A percentile compares a stretch with the other conserved stretches of the same genome.
Evolutionary conservation across 2,888 invertebrate genomes (phyloP).

Genomic region (Pseudeuparius sepicola): DNA sequence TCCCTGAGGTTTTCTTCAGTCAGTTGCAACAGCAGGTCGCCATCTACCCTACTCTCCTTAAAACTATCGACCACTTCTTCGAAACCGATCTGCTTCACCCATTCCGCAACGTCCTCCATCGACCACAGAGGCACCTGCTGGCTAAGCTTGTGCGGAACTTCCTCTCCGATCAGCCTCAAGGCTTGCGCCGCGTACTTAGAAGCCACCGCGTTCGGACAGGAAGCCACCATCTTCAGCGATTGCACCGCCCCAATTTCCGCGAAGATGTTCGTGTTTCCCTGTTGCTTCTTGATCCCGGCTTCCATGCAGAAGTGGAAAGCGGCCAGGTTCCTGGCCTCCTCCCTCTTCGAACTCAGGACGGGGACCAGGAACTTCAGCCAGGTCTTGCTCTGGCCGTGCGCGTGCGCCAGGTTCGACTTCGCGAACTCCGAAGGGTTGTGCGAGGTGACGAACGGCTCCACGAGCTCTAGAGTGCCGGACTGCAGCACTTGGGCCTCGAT

Average conservation of each 20-base stretch:
- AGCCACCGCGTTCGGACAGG: slow-evolving; percentile 95
- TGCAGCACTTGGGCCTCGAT: slow-evolving; percentile 93
- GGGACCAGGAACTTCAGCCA: slow-evolving; percentile 91
- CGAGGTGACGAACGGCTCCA: slow-evolving; percentile 91
- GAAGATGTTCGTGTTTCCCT: slow-evolving; percentile 84
- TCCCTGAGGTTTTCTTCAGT: slow-evolving; percentile 85
- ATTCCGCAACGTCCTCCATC: slow-evolving; percentile 90
- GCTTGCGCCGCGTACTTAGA: slow-evolving; percentile 95
- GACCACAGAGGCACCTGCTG: slow-evolving; percentile 99
- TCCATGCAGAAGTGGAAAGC: slow-evolving; percentile 99
- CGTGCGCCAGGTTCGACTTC: slow-evolving; percentile 80
- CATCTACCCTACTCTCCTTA: slow-evolving; percentile 87
- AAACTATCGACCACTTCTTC: slow-evolving; percentile 75
- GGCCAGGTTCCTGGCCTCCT: slow-evolving; percentile 92
- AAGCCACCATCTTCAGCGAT: slow-evolving; percentile 90
- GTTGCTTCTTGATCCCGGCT: slow-evolving; percentile 92
- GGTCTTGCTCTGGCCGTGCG: slow-evolving; percentile 91
- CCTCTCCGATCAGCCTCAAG: slow-evolving; percentile 85
- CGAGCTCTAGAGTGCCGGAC: slow-evolving; percentile 92
- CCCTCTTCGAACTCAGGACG: slow-evolving; percentile 85
- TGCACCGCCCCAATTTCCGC: slow-evolving; percentile 91
- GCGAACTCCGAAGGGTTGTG: slow-evolving; percentile 96
- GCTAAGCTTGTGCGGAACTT: slow-evolving; percentile 93
- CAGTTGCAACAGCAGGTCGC: slow-evolving; percentile 86
- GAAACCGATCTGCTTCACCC: slow-evolving; percentile 98